Evolutionary conservation across 2,113 vertebrate species (phyloP).

Genomic region (Diglossa brunneiventris): DNA sequence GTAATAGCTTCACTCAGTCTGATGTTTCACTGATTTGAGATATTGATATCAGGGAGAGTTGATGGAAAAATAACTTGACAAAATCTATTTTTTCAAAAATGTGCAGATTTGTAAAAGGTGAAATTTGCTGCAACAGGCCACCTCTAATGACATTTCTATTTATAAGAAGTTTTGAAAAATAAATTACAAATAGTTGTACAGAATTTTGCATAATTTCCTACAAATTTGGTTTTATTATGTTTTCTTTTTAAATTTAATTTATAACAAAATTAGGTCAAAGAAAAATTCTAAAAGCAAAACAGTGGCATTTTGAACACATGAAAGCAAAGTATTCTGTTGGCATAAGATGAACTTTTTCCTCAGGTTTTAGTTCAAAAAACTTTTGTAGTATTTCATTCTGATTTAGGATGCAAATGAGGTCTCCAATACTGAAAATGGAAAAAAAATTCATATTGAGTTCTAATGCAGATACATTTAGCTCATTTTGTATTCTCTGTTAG

Average conservation of each 20-base stretch:
- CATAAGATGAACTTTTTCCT: background rate
- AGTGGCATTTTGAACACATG: background rate
- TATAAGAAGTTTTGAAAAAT: background rate
- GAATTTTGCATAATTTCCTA: background rate
- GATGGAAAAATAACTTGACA: background rate
- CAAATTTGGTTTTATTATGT: background rate
- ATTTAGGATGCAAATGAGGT: background rate
- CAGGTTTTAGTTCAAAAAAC: background rate
- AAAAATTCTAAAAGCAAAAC: background rate
- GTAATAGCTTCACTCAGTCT: constrained; percentile 8
- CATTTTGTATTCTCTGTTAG: background rate
- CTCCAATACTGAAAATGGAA: background rate
- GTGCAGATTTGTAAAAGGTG: background rate
- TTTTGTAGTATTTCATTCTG: background rate
- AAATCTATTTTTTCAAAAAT: background rate
- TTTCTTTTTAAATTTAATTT: background rate
- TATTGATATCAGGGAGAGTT: background rate
- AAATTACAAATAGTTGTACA: background rate
- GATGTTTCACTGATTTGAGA: background rate
- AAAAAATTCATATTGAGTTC: background rate
- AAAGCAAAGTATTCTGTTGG: background rate
- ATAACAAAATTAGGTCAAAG: background rate
- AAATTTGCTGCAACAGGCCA: background rate
- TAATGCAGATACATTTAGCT: background rate
- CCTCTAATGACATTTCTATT: background rate